These are phyloP conservation scores for Brienomyrus brachyistius DNA, from an alignment of 2,113 vertebrate species.

Conservation along the genomic window DNA sequence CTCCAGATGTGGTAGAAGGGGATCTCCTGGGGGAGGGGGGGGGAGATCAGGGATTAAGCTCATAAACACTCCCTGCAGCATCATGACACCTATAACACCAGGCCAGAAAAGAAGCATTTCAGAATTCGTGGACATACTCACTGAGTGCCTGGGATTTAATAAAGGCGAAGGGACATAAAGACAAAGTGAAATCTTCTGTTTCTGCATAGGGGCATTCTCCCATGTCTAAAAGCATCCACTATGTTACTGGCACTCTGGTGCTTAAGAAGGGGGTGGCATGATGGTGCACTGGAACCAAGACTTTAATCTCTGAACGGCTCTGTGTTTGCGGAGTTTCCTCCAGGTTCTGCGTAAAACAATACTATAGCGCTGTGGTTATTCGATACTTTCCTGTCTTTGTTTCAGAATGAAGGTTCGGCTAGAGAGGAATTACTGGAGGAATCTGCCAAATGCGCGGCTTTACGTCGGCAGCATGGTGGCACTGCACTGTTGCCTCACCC, in stretches of 20 bases:
- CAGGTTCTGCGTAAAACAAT: background rate
- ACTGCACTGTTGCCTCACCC: background rate
- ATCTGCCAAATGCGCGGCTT: background rate
- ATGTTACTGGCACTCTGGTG: background rate
- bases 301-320: background rate
- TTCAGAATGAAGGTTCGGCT: background rate
- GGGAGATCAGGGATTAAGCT: background rate
- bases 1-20: conserved; percentile 98
- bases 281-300: background rate
- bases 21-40: conserved; percentile 70
- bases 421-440: background rate
- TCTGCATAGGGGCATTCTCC: background rate
- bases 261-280: background rate
- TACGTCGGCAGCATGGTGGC: background rate
- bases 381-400: background rate
- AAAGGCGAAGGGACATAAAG: background rate
- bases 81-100: background rate
- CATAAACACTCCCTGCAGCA: conserved; percentile 12
- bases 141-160: background rate
- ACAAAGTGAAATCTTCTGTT: background rate
- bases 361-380: background rate
- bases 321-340: background rate
- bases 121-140: background rate
- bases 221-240: background rate
- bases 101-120: background rate